Evolutionary conservation across 2,888 invertebrate genomes (phyloP).

Genomic region (Slavum lentiscoides): DNA sequence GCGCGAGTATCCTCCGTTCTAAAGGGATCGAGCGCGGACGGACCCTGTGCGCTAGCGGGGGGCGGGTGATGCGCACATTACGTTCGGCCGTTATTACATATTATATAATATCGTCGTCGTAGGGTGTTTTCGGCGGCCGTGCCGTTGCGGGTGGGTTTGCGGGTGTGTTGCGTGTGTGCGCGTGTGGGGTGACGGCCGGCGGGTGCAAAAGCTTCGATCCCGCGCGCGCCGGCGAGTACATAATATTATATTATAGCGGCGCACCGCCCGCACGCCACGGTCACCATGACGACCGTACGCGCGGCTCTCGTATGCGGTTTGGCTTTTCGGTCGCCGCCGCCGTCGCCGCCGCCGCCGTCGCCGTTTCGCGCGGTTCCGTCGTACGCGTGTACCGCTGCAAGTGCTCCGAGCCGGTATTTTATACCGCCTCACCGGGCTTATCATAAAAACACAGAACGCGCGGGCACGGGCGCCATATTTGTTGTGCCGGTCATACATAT

Average conservation of each 20-base stretch:
- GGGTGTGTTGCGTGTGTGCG: not conserved
- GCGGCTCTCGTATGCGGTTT: slow-evolving; percentile 22
- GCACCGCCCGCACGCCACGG: not conserved
- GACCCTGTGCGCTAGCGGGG: too few species aligned
- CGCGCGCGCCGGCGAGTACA: not conserved
- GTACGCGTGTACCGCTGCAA: too few species aligned
- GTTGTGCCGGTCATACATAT: slow-evolving; percentile 53
- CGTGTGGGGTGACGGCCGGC: not conserved
- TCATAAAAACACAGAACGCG: not conserved
- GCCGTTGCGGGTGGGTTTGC: too few species aligned
- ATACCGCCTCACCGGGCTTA: too few species aligned
- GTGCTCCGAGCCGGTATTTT: too few species aligned
- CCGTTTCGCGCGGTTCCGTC: too few species aligned
- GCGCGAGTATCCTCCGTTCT: too few species aligned
- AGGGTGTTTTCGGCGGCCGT: too few species aligned
- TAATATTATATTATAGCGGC: not conserved
- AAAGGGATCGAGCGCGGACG: too few species aligned
- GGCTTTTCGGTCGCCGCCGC: slow-evolving; percentile 44
- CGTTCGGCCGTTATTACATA: too few species aligned
- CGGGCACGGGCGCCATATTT: slow-evolving; percentile 50
- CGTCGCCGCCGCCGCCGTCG: not conserved
- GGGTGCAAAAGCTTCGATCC: slow-evolving; percentile 34
- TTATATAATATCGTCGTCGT: too few species aligned
- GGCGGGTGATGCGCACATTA: too few species aligned
- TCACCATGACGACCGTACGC: slow-evolving; percentile 38